Conservation (phyloP, 2,113 vertebrate species). For the Chloropsis hardwickii region DNA sequence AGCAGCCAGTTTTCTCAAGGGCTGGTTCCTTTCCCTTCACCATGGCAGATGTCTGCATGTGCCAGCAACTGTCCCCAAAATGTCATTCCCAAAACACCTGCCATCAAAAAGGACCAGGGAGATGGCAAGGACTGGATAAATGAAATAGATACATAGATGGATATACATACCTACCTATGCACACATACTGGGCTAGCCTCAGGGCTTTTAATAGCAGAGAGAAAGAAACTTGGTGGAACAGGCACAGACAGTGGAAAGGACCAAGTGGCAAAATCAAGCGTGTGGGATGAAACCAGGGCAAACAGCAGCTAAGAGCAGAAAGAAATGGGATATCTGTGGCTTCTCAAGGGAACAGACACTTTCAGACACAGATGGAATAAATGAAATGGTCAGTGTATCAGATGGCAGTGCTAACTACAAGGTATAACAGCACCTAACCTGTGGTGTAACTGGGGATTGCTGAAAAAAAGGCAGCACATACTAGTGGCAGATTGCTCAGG, state of each 20-base stretch:
- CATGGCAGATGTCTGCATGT: rapidly evolving
- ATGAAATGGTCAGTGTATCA: neutral
- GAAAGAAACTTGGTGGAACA: neutral
- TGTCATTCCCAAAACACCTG: neutral
- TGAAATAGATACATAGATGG: neutral
- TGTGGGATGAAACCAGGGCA: neutral
- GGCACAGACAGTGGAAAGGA: neutral
- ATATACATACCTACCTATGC: too few relatives aligned
- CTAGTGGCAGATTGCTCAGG: neutral
- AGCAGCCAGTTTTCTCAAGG: neutral
- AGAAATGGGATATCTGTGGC: neutral
- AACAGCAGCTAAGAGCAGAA: neutral
- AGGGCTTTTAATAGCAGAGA: neutral
- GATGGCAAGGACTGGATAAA: neutral
- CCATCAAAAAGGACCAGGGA: neutral
- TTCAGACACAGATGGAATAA: neutral
- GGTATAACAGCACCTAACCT: neutral
- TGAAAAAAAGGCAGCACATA: neutral
- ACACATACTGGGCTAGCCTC: neutral
- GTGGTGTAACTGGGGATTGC: rapidly evolving
- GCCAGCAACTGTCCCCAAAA: neutral
- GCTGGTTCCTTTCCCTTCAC: neutral
- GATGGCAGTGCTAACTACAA: neutral
- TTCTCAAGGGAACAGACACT: neutral
- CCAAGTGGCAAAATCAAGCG: neutral